A percentile compares a stretch with the other conserved stretches of the same genome.
These are phyloP conservation scores for Coenonympha arcania DNA, from an alignment of 2,888 invertebrate species.

Conservation along the genomic window DNA sequence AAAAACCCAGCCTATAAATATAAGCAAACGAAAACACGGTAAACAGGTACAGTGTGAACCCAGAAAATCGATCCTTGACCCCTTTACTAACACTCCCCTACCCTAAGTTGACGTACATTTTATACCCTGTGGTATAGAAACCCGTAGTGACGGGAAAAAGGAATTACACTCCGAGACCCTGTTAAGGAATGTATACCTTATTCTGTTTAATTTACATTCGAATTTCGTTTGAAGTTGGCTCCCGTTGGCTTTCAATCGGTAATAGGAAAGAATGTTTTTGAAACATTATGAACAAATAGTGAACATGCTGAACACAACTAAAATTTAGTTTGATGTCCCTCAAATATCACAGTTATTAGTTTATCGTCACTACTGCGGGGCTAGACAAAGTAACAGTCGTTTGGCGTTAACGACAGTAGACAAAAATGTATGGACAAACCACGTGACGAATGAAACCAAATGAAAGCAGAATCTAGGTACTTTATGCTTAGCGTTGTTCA, in stretches of 20 bases:
- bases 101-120: conserved; percentile 25
- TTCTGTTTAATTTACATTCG: background rate
- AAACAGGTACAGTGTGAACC: conserved; percentile 33
- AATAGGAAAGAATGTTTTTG: conserved; percentile 10
- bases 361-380: background rate
- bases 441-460: no score
- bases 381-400: no score
- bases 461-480: no score
- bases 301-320: no score
- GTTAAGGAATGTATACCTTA: conserved; percentile 12
- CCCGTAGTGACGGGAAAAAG: conserved; percentile 9
- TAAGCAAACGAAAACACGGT: conserved; percentile 23
- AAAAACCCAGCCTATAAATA: background rate
- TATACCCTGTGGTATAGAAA: conserved; percentile 23
- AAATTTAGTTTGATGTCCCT: conserved; percentile 6
- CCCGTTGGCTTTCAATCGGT: background rate
- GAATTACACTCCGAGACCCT: background rate
- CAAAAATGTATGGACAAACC: no score
- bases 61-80: conserved; percentile 47
- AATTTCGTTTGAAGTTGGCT: background rate
- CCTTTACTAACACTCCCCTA: conserved; percentile 35
- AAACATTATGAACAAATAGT: conserved; percentile 4
- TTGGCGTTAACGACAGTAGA: no score
- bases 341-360: background rate
- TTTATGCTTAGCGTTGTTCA: no score